Evolutionary conservation across 2,113 vertebrate genomes (phyloP).

Genomic region (Hucho hucho): DNA sequence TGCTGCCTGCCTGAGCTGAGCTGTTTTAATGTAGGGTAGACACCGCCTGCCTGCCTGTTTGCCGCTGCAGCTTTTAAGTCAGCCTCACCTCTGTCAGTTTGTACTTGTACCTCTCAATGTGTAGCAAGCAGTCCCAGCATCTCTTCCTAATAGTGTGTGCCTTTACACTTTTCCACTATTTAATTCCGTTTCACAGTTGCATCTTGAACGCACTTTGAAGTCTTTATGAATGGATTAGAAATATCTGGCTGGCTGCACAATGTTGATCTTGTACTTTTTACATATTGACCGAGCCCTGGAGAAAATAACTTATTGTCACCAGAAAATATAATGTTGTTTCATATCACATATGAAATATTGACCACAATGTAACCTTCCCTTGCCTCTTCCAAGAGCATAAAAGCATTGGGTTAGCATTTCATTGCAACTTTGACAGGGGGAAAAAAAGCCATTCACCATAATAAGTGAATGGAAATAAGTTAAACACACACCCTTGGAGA

Average conservation of each 20-base stretch:
- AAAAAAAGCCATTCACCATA: neutral
- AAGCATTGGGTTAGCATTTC: neutral
- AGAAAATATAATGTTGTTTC: neutral
- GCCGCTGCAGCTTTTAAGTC: slow-evolving; percentile 16
- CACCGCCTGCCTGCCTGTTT: neutral
- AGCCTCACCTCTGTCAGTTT: slow-evolving; percentile 40
- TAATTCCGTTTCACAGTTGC: neutral
- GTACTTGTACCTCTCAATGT: slow-evolving; percentile 11
- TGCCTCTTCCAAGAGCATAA: neutral
- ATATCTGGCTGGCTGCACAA: neutral
- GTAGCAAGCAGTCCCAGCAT: neutral
- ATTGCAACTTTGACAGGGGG: neutral
- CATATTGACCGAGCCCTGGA: neutral
- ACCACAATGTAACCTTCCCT: neutral
- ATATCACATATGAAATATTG: neutral
- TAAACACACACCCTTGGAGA: neutral
- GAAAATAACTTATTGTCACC: neutral
- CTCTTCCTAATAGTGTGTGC: neutral
- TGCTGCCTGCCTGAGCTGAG: slow-evolving; percentile 19
- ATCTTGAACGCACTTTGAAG: neutral
- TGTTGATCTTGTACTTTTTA: too few species aligned
- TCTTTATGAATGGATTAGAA: neutral
- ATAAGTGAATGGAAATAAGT: neutral
- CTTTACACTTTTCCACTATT: neutral
- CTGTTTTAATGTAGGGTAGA: slow-evolving; percentile 17